Evolutionary conservation across 2,797 vertebrate species (phyloP), one percentile per base, ranked within the genome.

Genomic region (Phataginus tricuspis): DNA sequence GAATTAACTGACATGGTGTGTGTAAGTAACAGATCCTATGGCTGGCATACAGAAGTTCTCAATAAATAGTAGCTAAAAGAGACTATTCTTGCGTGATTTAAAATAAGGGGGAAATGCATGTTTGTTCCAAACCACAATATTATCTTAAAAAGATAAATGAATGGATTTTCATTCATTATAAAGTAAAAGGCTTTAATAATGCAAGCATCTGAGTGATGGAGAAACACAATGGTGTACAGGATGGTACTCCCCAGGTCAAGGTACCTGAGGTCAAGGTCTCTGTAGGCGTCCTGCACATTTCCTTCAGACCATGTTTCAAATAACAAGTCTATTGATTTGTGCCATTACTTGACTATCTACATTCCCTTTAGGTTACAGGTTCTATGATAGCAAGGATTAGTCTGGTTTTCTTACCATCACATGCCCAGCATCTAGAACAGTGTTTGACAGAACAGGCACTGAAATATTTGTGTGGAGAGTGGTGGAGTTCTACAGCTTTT

Each of bases 101-200:
- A 94, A 86, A 31, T 79, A 37, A 89, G 57, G 66, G 25, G 49
- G 45, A 80, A 85, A 80, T 68, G 29, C 27, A 57, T 51, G 29
- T 59, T 85, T 51, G 29, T 59, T 85, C 11, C 25, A 69, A 68
- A 7, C 15, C 85, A 63, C 59, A 85, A 23, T 63, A 75, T 55
- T 74, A 55, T 53, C 75, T 68, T 89, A 57, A 18, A 85, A 85
- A 86, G 37, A 91, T 23, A 49, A 84, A 82, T 75, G 23, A 34
- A 72, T 42, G 3, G 0, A 37, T 89, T 71, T 69, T 23, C 45
- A 45, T 45, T 11, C 45, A 45, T 45, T 45, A 45, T 75, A 16
- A 68, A 51, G 11, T 8, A 0, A 19, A 29, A 90, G 75, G 39
- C 29, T 83, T 92, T 69, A 59, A 27, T 16, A 55, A 23, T 21